These are phyloP conservation scores for Meiosimyza platycephala DNA, from an alignment of 2,888 invertebrate genomes.

Conservation along the genomic window DNA sequence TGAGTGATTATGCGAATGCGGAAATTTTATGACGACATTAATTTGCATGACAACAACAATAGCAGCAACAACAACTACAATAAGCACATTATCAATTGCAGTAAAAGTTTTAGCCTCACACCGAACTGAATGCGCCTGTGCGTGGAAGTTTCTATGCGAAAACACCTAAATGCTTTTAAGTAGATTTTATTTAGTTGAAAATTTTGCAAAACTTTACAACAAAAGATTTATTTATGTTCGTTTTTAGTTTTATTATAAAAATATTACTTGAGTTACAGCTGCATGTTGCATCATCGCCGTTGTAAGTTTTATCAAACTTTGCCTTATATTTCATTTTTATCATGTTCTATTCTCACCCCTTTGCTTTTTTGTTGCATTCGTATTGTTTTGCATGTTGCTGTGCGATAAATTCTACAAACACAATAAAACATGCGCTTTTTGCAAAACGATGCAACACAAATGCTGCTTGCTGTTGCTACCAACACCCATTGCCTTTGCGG, in stretches of 20 bases:
- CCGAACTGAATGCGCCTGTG: background rate
- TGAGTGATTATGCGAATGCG: constrained; percentile 16
- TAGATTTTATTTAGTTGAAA: constrained; percentile 28
- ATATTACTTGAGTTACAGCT: background rate
- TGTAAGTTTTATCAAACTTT: constrained; percentile 18
- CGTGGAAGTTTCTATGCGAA: constrained; percentile 5
- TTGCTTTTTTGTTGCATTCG: background rate
- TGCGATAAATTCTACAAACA: constrained; percentile 9
- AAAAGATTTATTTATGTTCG: background rate
- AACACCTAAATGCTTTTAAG: constrained; percentile 34
- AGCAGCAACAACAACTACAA: constrained; percentile 2
- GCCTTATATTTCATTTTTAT: background rate
- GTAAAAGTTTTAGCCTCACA: constrained; percentile 3
- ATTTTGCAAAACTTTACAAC: constrained; percentile 14
- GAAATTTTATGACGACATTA: constrained; percentile 21
- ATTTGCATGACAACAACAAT: background rate
- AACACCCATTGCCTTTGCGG: background rate
- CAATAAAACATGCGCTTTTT: constrained; percentile 3
- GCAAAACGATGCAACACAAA: background rate
- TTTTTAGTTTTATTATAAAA: background rate
- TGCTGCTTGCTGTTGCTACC: background rate
- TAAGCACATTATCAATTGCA: background rate
- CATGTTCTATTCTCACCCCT: background rate
- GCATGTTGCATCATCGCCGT: background rate
- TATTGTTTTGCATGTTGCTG: background rate